These are phyloP conservation scores for Thymallus thymallus DNA, from an alignment of 2,113 vertebrate species.

Conservation along the genomic window DNA sequence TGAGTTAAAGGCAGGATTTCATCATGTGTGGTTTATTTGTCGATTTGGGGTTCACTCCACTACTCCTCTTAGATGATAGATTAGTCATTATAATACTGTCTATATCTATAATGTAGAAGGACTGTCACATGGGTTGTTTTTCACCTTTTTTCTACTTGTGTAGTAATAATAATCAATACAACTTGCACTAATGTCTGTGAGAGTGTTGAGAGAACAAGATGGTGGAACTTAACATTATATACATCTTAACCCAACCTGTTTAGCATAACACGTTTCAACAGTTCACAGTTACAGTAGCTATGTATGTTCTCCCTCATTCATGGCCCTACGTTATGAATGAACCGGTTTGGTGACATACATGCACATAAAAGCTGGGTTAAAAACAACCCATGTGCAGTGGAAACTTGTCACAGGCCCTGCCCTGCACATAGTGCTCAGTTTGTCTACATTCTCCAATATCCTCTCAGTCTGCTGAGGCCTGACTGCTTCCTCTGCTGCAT, in stretches of 20 bases:
- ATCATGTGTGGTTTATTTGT: neutral
- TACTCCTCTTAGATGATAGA: neutral
- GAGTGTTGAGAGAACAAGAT: neutral
- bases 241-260: neutral
- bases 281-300: neutral
- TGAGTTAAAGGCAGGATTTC: neutral
- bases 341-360: neutral
- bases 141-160: neutral
- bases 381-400: neutral
- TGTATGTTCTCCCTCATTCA: neutral
- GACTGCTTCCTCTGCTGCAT: slow-evolving; percentile 2
- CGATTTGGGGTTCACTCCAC: neutral
- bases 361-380: neutral
- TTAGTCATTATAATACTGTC: neutral
- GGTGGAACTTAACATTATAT: neutral
- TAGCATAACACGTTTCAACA: neutral
- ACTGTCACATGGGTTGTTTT: neutral
- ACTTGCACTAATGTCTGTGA: neutral
- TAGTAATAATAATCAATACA: neutral
- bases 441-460: neutral
- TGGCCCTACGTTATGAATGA: neutral
- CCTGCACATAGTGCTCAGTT: neutral
- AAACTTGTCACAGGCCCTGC: neutral
- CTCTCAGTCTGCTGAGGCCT: neutral
- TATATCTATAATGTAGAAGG: neutral